Conservation (phyloP, 2,797 vertebrate species). For the Chromis chromis region DNA sequence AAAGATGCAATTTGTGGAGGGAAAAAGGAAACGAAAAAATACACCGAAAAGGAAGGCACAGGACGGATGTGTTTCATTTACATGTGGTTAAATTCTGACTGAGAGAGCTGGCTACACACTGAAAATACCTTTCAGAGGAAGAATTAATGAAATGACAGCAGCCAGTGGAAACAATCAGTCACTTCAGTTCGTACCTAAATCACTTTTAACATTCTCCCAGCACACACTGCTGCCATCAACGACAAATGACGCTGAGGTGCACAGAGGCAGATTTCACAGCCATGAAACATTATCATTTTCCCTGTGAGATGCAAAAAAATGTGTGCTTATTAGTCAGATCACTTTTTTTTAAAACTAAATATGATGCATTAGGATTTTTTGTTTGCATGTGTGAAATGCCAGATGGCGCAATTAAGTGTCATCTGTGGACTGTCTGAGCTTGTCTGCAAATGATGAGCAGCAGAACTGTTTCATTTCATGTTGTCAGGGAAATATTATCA, state of each 20-base stretch:
- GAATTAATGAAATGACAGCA: conserved; percentile 7
- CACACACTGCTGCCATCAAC: not conserved
- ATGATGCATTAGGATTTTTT: no score
- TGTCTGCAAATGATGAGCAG: no score
- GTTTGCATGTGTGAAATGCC: no score
- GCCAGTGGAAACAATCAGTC: conserved; percentile 8
- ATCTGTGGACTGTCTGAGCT: no score
- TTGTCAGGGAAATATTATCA: no score
- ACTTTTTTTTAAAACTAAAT: no score
- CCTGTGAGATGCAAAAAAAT: not conserved
- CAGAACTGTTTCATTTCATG: no score
- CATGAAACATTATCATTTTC: not conserved
- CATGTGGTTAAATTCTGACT: not conserved
- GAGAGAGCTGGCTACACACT: not conserved
- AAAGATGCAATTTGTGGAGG: not conserved
- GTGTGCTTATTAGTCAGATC: not conserved
- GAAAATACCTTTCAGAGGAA: not conserved
- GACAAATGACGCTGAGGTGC: not conserved
- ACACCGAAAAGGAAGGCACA: not conserved
- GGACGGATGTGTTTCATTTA: not conserved
- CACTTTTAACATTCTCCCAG: not conserved
- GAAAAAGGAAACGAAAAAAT: not conserved
- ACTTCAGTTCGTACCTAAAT: not conserved
- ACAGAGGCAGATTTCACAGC: not conserved
- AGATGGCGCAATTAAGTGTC: no score